These are phyloP conservation scores for Trematocara unimaculatum DNA, from an alignment of 2,113 vertebrate genomes.

Conservation along the genomic window DNA sequence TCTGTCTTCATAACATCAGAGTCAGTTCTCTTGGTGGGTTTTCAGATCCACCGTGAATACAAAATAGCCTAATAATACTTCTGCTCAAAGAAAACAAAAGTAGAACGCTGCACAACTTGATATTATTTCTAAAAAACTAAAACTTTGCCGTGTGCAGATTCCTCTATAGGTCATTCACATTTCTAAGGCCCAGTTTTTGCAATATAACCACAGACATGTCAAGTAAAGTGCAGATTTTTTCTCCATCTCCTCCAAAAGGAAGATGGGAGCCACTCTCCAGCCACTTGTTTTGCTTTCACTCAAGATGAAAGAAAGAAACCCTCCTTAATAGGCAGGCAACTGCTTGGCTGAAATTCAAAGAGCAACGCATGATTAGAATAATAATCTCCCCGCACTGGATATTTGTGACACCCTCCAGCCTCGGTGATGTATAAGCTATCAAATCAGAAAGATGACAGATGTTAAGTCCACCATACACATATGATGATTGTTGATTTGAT, in stretches of 20 bases:
- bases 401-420: background rate
- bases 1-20: background rate
- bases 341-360: conserved; percentile 44
- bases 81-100: background rate
- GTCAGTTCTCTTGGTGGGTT: background rate
- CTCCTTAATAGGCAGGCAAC: background rate
- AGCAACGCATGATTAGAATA: conserved; percentile 13
- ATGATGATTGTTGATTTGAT: no score
- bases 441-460: conserved; percentile 43
- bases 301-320: background rate
- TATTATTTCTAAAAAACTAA: background rate
- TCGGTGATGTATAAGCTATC: background rate
- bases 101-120: background rate
- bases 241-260: background rate
- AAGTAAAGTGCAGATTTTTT: conserved; percentile 21
- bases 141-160: background rate
- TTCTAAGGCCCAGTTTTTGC: background rate
- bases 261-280: conserved; percentile 15
- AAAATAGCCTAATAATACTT: background rate
- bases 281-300: conserved; percentile 32
- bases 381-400: conserved; percentile 29
- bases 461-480: background rate
- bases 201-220: background rate
- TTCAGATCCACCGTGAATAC: background rate
- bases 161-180: background rate